Conservation (phyloP, 2,797 vertebrate species). For the Emys orbicularis region DNA sequence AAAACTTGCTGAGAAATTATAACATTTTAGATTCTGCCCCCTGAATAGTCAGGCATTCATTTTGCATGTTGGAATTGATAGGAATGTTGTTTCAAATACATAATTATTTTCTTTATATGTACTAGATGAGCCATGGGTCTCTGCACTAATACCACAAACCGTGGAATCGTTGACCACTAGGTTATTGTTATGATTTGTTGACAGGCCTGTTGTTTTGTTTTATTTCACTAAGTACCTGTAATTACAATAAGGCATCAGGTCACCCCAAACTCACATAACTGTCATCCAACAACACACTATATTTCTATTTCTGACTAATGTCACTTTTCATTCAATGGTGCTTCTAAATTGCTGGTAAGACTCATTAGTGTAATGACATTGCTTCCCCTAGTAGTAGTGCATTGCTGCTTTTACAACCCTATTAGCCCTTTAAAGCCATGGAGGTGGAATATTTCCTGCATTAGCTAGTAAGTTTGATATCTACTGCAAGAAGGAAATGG, state of each 20-base stretch:
- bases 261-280: not conserved
- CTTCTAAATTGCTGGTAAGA: not conserved
- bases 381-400: not conserved
- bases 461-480: not conserved
- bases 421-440: not conserved
- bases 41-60: rapidly evolving
- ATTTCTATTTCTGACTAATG: not conserved
- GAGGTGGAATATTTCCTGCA: not conserved
- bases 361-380: not conserved
- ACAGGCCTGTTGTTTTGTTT: not conserved
- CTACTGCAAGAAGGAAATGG: slow-evolving; percentile 5
- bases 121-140: not conserved
- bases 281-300: not conserved
- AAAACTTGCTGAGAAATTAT: not conserved
- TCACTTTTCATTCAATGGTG: not conserved
- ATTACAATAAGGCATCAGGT: not conserved
- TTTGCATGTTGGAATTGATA: not conserved
- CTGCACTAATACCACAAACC: not conserved
- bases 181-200: not conserved
- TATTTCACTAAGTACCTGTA: not conserved
- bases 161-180: not conserved
- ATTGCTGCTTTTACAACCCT: not conserved
- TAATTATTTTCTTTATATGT: not conserved
- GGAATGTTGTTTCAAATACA: not conserved
- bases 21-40: not conserved